Evolutionary conservation across 2,888 invertebrate genomes (phyloP), one percentile per base, ranked within the genome.

Genomic region (Calameuta filiformis): DNA sequence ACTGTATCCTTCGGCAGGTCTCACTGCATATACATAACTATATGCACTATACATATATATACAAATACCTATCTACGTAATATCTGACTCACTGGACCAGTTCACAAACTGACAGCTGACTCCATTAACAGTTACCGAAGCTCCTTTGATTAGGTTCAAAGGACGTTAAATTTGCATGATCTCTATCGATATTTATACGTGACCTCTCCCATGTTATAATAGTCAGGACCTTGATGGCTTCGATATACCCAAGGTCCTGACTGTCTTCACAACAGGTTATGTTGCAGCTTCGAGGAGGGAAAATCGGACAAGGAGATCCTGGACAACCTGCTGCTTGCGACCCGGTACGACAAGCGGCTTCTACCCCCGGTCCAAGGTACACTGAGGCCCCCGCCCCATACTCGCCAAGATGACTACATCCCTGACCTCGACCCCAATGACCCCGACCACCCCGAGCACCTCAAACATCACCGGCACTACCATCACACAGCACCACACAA

Each of bases 271-370:
- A 56, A 56, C 40, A 56, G 83, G 82, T 89, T 89, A 81, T 89
- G 88, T 94, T 94, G 78, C 94, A 97, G 97, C 93, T 97, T 97
- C 93, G 96, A 96, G 92, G 96, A 97, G 93, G 97, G 97, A 89
- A 97, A 96, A 93, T 97, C 97, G 92, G 97, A 97, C 94, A 97
- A 97, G 93, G 97, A 97, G 93, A 97, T 97, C 92, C 93, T 98
- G 93, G 98, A 98, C 94, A 95, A 97, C 93, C 94, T 98, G 90
- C 94, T 98, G 91, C 95, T 95, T 93, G 95, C 95, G 90, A 96
- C 96, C 91, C 95, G 97, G 92, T 98, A 98, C 93, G 98, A 98
- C 94, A 97, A 97, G 94, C 95, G 98, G 93, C 95, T 97, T 92
- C 94, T 97, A 90, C 98, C 98, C 89, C 97, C 97, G 89, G 97